A percentile compares a stretch with the other conserved stretches of the same genome.
Conservation (phyloP, 2,113 vertebrate species). For the Cygnus atratus region DNA sequence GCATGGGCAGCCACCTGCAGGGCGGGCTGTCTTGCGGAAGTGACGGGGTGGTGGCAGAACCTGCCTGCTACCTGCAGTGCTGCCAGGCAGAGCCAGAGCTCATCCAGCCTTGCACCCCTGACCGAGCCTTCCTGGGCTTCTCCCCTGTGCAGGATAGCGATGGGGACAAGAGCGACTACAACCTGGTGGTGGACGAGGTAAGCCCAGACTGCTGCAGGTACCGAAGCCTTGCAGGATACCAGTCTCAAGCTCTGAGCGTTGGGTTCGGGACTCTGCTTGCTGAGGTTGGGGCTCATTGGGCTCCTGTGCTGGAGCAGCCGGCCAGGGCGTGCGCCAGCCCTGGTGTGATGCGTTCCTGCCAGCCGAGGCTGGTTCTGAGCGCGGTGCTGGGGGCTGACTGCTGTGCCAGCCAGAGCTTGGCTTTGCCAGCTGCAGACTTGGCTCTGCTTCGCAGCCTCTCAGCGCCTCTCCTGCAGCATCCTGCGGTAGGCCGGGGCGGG, state of each 20-base stretch:
- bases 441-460: not conserved
- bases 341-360: rapidly evolving
- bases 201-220: not conserved
- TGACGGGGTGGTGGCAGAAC: not conserved
- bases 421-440: not conserved
- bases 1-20: not conserved
- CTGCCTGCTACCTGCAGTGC: not conserved
- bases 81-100: not conserved
- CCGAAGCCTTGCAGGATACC: not conserved
- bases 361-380: not conserved
- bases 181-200: conserved; percentile 81
- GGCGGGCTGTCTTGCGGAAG: rapidly evolving
- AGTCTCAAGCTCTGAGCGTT: not conserved
- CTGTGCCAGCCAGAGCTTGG: not conserved
- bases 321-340: not conserved
- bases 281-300: not conserved
- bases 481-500: not conserved
- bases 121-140: not conserved
- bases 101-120: not conserved
- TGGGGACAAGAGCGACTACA: conserved; percentile 75
- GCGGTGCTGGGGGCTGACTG: not conserved
- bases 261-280: not conserved
- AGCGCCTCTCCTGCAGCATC: not conserved
- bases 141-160: conserved; percentile 69
- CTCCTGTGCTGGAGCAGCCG: not conserved